A percentile compares a stretch with the other conserved stretches of the same genome.
phyloP scores from a whole-genome alignment of 2,888 invertebrate species.

The Lacanobia oleracea region DNA sequence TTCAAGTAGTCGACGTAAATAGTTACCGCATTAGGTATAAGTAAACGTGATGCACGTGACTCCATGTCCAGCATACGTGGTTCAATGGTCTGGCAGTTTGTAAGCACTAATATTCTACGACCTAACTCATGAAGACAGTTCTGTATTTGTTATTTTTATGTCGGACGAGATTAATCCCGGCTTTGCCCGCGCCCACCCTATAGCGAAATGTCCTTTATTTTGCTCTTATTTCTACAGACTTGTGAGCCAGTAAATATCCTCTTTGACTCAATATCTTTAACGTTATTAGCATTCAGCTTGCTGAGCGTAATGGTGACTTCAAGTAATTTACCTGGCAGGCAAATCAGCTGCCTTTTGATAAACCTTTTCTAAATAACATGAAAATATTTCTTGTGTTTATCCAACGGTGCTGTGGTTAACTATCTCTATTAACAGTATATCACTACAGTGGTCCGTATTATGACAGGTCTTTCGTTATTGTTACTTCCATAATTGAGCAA shows the following conservation, averaged over 20 bases:
- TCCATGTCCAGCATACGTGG: slow-evolving; percentile 40
- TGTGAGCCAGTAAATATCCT: slow-evolving; percentile 16
- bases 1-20: slow-evolving; percentile 13
- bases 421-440: slow-evolving; percentile 26
- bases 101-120: slow-evolving; percentile 31
- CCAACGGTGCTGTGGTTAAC: background rate
- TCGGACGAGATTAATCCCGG: slow-evolving; percentile 31
- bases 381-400: slow-evolving; percentile 2
- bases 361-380: background rate
- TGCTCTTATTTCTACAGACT: slow-evolving; percentile 9
- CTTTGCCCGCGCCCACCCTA: background rate
- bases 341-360: background rate
- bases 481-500: slow-evolving; percentile 52
- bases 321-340: slow-evolving; percentile 9
- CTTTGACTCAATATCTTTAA: slow-evolving; percentile 20
- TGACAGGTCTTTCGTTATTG: slow-evolving; percentile 53
- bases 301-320: background rate
- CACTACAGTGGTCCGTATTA: slow-evolving; percentile 22
- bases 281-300: slow-evolving; percentile 8
- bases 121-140: slow-evolving; percentile 29
- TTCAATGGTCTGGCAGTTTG: slow-evolving; percentile 38
- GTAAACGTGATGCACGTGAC: slow-evolving; percentile 50
- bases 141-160: slow-evolving; percentile 36
- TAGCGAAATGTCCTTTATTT: slow-evolving; percentile 13
- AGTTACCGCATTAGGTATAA: slow-evolving; percentile 24